Percentiles rank a stretch among this genome's conserved stretches.
Conservation (phyloP, 2,888 invertebrate species). For the Colletes collaris region DNA sequence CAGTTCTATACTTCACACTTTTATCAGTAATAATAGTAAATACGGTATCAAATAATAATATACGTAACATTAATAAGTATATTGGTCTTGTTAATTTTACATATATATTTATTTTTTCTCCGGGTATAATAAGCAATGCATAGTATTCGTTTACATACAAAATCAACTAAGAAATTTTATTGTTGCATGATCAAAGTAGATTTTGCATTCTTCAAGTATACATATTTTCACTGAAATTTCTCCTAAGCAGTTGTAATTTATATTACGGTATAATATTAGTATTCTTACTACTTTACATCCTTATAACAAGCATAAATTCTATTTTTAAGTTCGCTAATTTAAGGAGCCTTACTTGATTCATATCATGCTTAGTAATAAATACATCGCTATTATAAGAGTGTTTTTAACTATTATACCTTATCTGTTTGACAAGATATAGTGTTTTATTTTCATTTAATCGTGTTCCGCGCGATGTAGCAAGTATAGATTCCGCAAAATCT, state of each 20-base stretch:
- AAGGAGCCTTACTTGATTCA: not conserved
- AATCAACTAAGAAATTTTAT: conserved; percentile 1
- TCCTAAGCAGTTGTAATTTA: conserved; percentile 7
- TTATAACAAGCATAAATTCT: conserved; percentile 27
- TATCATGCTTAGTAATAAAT: conserved; percentile 38
- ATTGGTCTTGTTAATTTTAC: too few species aligned
- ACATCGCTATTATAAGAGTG: conserved; percentile 5
- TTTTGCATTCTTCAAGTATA: conserved; percentile 4
- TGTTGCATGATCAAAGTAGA: conserved; percentile 42
- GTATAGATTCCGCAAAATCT: not conserved
- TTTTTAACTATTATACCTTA: conserved; percentile 16
- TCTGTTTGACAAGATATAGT: not conserved
- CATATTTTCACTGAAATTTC: not conserved
- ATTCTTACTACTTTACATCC: conserved; percentile 10
- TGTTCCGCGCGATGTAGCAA: too few species aligned
- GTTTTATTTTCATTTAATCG: not conserved
- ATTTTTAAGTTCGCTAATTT: conserved; percentile 8
- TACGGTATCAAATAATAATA: not conserved
- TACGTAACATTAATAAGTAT: too few species aligned
- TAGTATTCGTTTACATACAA: not conserved
- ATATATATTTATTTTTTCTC: too few species aligned
- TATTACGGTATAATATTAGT: conserved; percentile 6
- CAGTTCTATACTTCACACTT: conserved; percentile 2
- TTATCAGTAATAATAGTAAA: conserved; percentile 6
- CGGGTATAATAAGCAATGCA: too few species aligned